Evolutionary conservation across 1,140 invertebrate species (phyloP), one percentile per base, ranked within the genome.

Genomic region (Limonius californicus): DNA sequence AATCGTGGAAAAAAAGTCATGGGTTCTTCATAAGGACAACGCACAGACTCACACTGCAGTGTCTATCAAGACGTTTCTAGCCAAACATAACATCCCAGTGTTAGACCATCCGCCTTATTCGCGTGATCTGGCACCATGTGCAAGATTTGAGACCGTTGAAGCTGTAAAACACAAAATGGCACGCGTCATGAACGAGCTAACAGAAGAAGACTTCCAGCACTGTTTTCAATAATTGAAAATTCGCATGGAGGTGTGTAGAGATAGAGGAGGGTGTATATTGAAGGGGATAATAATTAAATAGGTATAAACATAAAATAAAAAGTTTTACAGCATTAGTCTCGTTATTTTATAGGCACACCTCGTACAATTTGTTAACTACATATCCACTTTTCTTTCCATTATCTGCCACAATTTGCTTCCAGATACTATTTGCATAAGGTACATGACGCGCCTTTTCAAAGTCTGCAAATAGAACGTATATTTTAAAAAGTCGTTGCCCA

Each of bases 11-110:
- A 8, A n/a, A 2, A 23, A 20, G 16, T 20, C 11, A 4, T 54
- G 50, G 50, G 27, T 59, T 15, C 32, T 59, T 1, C 58, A 59
- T 35, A 43, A 59, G 9, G 59, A 54, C 50, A 60, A 54, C 30
- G 45, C 59, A 14, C 59, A n/a, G 21, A n/a, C 43, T 54, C 59
- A 60, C 59, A 60, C 23, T 6, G 47, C 45, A 18, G 14, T 60
- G 19, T 60, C 43, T 19, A 18, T 60, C 8, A 60, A 35, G 19
- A 7, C 3, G 9, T 60, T 54, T 39, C 23, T 60, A 16, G 21
- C 47, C 30, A 54, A 20, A 11, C 21, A 54, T 27, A 43, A 23
- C 47, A 60, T 35, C 14, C 9, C 30, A 27, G 59, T 60, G 23
- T 23, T 35, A 19, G 19, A 20, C 18, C 50, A 60, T n/a, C 12